Evolutionary conservation across 2,797 vertebrate genomes (phyloP).

Genomic region (Hoplostethus atlanticus): DNA sequence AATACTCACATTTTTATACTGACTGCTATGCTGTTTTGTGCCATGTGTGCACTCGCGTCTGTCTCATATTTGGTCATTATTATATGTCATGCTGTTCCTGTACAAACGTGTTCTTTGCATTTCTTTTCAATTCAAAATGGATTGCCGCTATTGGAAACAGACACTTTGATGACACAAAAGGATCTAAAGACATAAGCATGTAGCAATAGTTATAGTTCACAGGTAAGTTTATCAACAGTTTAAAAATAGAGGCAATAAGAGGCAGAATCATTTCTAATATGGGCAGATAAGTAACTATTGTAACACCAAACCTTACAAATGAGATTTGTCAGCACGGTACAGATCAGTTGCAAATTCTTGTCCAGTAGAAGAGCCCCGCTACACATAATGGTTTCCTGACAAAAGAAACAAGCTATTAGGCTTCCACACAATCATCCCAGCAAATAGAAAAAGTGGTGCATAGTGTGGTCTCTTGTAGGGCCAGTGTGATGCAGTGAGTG

Average conservation of each 20-base stretch:
- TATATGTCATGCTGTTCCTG: conserved; percentile 18
- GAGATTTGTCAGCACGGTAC: not conserved
- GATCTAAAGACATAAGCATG: not conserved
- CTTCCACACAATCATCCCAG: not conserved
- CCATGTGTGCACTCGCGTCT: not conserved
- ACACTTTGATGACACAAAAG: not conserved
- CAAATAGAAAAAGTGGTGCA: not conserved
- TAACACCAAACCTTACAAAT: conserved; percentile 7
- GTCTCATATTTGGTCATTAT: conserved; percentile 28
- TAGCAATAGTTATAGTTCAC: not conserved
- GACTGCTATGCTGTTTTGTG: not conserved
- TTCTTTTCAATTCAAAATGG: conserved; percentile 4
- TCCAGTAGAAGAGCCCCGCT: conserved; percentile 38
- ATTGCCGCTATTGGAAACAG: not conserved
- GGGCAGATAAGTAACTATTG: not conserved
- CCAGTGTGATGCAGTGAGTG: not conserved
- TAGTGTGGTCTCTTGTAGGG: not conserved
- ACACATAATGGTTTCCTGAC: conserved; percentile 63
- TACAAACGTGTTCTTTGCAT: not conserved
- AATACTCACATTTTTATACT: conserved; percentile 1
- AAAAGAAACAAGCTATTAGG: conserved; percentile 45
- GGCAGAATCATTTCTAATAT: not conserved
- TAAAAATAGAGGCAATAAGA: not conserved
- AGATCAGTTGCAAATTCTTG: conserved; percentile 7
- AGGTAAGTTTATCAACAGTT: not conserved